Percentiles rank a stretch among this genome's conserved stretches.
phyloP scores from a whole-genome alignment of 2,797 vertebrate species.

The Oophaga sylvatica region DNA sequence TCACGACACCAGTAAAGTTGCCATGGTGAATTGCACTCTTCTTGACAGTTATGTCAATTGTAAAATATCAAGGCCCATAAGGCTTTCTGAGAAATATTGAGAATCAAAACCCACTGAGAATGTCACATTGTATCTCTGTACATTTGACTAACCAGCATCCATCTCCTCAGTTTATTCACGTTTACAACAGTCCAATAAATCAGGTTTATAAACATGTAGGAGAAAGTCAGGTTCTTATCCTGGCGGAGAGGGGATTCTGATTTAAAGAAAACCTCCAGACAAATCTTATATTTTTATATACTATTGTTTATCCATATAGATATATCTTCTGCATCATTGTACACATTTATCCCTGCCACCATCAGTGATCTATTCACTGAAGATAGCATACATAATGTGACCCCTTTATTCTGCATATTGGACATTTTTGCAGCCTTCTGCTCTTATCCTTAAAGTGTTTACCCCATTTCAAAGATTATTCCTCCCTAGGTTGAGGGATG shows the following conservation, averaged over 20 bases:
- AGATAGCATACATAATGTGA: neutral
- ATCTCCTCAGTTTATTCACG: conserved; percentile 12
- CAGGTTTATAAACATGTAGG: conserved; percentile 8
- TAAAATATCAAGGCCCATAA: conserved; percentile 32
- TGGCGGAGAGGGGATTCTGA: neutral
- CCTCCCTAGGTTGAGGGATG: too few species aligned
- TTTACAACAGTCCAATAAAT: conserved; percentile 11
- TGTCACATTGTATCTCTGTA: conserved; percentile 25
- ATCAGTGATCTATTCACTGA: neutral
- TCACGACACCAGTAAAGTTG: conserved; percentile 5
- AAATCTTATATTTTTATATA: neutral
- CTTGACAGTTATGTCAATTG: conserved; percentile 18
- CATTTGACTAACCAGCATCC: conserved; percentile 26
- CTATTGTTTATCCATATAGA: neutral
- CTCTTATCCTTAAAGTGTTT: too few species aligned
- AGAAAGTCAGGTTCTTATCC: neutral
- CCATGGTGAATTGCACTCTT: conserved; percentile 12
- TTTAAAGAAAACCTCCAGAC: neutral
- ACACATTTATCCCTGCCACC: neutral
- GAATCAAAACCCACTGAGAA: conserved; percentile 19
- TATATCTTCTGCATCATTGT: too few species aligned
- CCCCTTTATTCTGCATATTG: neutral
- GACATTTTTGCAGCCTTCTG: too few species aligned
- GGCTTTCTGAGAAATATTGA: conserved; percentile 15
- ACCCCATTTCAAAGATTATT: too few species aligned